Conservation (phyloP, 1,140 invertebrate species). For the Drosophila sechellia region DNA sequence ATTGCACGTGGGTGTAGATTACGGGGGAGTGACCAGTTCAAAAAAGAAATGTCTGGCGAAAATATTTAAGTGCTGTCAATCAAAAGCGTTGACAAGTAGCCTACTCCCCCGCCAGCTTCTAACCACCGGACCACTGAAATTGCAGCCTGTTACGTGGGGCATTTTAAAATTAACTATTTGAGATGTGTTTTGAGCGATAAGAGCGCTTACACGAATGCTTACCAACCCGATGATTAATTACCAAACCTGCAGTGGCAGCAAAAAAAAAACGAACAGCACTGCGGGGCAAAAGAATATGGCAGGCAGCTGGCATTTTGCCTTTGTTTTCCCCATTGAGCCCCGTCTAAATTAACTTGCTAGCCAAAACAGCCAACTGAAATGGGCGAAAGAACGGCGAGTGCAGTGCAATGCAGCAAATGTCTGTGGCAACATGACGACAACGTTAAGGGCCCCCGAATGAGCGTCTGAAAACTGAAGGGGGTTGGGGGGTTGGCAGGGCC, state of each 20-base stretch:
- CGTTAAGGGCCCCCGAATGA: constrained; percentile 56
- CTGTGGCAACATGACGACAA: constrained; percentile 76
- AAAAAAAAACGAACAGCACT: constrained; percentile 6
- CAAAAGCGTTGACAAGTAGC: constrained; percentile 66
- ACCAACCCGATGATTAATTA: constrained; percentile 80
- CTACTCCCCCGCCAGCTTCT: not conserved
- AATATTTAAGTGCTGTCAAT: constrained; percentile 76
- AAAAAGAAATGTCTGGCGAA: constrained; percentile 62
- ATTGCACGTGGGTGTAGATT: constrained; percentile 24
- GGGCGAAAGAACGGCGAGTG: constrained; percentile 31
- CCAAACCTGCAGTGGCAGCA: constrained; percentile 10
- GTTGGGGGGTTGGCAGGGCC: constrained; percentile 11
- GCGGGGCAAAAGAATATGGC: constrained; percentile 59
- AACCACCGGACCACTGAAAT: constrained; percentile 17
- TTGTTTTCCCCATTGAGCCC: constrained; percentile 23
- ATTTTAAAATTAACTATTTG: constrained; percentile 81
- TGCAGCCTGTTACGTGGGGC: constrained; percentile 67
- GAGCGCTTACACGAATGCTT: constrained; percentile 81
- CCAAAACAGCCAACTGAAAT: constrained; percentile 24
- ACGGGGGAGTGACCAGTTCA: constrained; percentile 43
- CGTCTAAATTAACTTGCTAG: constrained; percentile 78
- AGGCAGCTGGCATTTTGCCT: constrained; percentile 69
- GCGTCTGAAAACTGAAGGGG: constrained; percentile 1
- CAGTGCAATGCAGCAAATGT: constrained; percentile 65
- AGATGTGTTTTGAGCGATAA: constrained; percentile 77